A percentile compares a stretch with the other conserved stretches of the same genome.
phyloP scores from a whole-genome alignment of 2,113 vertebrate genomes.

The Dascyllus trimaculatus region DNA sequence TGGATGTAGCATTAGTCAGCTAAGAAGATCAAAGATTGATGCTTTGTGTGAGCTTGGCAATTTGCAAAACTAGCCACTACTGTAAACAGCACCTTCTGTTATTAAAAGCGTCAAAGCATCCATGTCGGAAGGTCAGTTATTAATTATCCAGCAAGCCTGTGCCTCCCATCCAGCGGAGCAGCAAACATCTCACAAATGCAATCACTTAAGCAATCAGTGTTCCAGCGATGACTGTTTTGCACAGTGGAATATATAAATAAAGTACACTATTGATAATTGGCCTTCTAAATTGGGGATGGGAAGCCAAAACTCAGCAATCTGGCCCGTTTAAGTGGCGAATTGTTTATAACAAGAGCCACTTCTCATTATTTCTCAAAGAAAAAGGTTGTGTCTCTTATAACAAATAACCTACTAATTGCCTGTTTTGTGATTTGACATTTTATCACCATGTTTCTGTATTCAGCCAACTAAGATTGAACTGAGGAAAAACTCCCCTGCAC shows the following conservation, averaged over 20 bases:
- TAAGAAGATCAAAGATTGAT: not conserved
- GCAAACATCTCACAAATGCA: conserved; percentile 20
- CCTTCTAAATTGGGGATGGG: not conserved
- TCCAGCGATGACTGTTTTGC: conserved; percentile 9
- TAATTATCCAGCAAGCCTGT: conserved; percentile 31
- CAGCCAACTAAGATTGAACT: not conserved
- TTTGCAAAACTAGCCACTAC: not conserved
- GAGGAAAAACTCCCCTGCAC: not conserved
- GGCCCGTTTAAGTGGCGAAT: not conserved
- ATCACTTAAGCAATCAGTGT: conserved; percentile 39
- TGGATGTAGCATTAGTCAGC: no score
- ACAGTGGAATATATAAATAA: conserved; percentile 14
- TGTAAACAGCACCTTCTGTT: not conserved
- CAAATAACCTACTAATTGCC: not conserved
- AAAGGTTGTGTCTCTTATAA: not conserved
- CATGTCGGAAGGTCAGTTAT: conserved; percentile 25
- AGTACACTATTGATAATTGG: conserved; percentile 17
- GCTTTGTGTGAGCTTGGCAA: not conserved
- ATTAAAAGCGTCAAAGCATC: conserved; percentile 6
- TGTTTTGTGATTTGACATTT: not conserved
- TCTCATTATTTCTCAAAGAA: not conserved
- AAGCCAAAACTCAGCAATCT: not conserved
- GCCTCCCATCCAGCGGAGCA: conserved; percentile 22
- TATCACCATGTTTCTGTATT: not conserved
- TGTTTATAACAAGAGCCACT: not conserved